These are phyloP conservation scores for Scaptomyza graminum DNA, from an alignment of 1,140 invertebrate genomes.

Conservation along the genomic window DNA sequence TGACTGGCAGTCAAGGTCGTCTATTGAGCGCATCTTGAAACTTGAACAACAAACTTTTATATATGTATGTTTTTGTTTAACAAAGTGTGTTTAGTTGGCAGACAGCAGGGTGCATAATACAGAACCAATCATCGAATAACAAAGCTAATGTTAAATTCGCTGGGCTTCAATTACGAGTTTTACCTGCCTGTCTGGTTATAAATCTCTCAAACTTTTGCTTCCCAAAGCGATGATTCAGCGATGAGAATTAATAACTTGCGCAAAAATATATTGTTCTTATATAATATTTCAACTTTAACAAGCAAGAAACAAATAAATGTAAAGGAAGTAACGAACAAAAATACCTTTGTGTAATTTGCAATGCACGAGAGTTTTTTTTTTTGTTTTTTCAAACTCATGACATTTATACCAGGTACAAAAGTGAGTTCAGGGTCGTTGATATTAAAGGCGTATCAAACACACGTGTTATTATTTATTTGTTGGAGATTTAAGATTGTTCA, in stretches of 20 bases:
- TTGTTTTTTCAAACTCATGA: neutral
- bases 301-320: constrained; percentile 23
- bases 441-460: neutral
- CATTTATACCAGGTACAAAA: neutral
- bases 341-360: constrained; percentile 51
- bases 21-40: constrained; percentile 58
- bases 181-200: constrained; percentile 20
- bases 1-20: constrained; percentile 56
- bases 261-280: constrained; percentile 18
- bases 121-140: neutral
- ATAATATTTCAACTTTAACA: constrained; percentile 5
- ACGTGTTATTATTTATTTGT: neutral
- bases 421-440: constrained; percentile 43
- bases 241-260: too few relatives aligned
- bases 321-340: constrained; percentile 47
- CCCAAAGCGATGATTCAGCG: constrained; percentile 44
- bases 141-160: neutral
- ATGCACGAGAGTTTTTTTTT: neutral
- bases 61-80: neutral
- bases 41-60: constrained; percentile 28
- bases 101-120: neutral
- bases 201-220: constrained; percentile 39
- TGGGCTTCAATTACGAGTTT: constrained; percentile 8
- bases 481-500: neutral
- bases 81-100: too few relatives aligned